Percentiles rank a stretch among this genome's conserved stretches.
Evolutionary conservation across 2,113 vertebrate species (phyloP).

Genomic region (Junco hyemalis): DNA sequence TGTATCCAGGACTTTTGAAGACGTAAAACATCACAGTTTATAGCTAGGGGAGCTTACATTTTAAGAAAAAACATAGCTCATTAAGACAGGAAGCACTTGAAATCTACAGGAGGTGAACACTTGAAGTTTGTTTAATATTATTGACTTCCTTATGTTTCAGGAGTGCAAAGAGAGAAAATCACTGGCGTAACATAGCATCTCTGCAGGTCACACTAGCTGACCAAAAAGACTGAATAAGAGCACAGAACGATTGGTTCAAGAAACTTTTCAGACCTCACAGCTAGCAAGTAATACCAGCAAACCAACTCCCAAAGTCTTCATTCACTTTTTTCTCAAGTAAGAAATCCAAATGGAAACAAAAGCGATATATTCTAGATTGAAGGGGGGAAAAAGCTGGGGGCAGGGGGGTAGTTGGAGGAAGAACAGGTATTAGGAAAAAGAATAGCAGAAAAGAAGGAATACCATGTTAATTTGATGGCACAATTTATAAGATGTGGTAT

Average conservation of each 20-base stretch:
- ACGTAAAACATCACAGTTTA: background rate
- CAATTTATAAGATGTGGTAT: background rate
- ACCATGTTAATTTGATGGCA: background rate
- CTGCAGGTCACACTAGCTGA: background rate
- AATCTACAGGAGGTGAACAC: background rate
- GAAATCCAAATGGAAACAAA: background rate
- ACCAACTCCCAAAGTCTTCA: background rate
- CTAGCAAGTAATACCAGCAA: background rate
- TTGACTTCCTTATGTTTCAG: background rate
- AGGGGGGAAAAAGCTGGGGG: rapidly evolving
- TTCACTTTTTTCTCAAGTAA: background rate
- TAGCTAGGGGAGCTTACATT: background rate
- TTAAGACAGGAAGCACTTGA: background rate
- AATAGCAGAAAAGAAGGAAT: background rate
- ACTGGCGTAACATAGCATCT: background rate
- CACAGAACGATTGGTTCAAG: background rate
- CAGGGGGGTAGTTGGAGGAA: background rate
- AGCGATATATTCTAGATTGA: background rate
- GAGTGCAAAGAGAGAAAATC: background rate
- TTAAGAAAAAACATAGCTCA: background rate
- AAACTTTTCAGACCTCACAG: background rate
- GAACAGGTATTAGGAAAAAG: background rate
- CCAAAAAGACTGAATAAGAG: background rate
- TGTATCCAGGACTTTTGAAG: background rate
- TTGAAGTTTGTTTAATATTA: background rate